Percentiles rank a stretch among this genome's conserved stretches.
Conservation (phyloP, 2,888 invertebrate genomes). For the Doris montereyensis region DNA sequence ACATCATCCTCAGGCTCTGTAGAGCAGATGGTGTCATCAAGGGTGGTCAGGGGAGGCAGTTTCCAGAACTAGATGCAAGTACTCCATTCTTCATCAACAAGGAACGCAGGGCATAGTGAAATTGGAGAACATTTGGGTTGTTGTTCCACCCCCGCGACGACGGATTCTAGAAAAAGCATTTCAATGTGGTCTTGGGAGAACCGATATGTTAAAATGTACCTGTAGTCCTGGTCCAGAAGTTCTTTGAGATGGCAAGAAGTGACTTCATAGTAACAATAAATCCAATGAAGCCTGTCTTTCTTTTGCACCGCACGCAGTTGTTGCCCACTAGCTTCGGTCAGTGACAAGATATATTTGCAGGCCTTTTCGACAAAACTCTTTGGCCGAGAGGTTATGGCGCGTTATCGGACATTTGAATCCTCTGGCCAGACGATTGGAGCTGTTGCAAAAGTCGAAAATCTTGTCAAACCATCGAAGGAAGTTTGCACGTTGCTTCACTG, state of each 20-base stretch:
- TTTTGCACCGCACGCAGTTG: not conserved
- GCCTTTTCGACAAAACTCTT: no score
- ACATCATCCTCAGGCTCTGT: no score
- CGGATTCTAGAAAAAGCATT: no score
- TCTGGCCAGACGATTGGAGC: slow-evolving; percentile 3
- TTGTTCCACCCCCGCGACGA: no score
- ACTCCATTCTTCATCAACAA: not conserved
- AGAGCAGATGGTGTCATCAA: no score
- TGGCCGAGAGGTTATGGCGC: no score
- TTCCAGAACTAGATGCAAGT: not conserved
- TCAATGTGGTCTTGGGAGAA: slow-evolving; percentile 11
- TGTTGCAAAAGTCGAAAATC: slow-evolving; percentile 26
- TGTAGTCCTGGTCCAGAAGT: not conserved
- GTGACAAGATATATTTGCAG: slow-evolving; percentile 1
- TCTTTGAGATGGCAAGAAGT: not conserved
- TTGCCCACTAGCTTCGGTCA: not conserved
- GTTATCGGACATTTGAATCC: not conserved
- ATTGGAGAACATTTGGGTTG: slow-evolving; percentile 1
- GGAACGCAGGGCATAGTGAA: not conserved
- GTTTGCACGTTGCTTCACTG: not conserved
- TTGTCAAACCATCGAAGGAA: slow-evolving; percentile 23
- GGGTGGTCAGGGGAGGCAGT: not conserved
- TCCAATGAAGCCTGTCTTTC: slow-evolving; percentile 22
- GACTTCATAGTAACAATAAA: slow-evolving; percentile 23
- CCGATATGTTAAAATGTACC: not conserved